These are phyloP conservation scores for Antheraea pernyi DNA, from an alignment of 1,140 invertebrate species.

Conservation along the genomic window DNA sequence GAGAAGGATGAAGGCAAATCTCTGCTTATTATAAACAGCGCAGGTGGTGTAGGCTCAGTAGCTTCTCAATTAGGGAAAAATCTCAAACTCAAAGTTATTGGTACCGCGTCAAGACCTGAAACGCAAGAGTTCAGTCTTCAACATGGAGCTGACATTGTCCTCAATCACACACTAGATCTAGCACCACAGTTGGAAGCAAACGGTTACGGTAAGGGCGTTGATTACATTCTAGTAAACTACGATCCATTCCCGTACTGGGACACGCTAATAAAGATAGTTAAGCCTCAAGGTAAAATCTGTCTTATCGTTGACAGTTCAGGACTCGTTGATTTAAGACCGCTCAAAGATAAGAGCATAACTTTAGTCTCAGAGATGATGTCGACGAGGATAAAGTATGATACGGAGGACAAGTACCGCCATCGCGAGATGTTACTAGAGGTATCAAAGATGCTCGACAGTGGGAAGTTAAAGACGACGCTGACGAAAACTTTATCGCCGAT, in stretches of 20 bases:
- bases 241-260: constrained; percentile 69
- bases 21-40: constrained; percentile 64
- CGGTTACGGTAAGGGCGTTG: constrained; percentile 49
- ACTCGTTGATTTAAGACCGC: constrained; percentile 48
- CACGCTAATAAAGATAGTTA: constrained; percentile 56
- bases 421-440: constrained; percentile 55
- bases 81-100: constrained; percentile 59
- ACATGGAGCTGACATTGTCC: constrained; percentile 51
- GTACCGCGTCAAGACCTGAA: constrained; percentile 60
- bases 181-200: constrained; percentile 48
- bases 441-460: constrained; percentile 57
- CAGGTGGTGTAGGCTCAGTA: constrained; percentile 64
- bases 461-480: constrained; percentile 50
- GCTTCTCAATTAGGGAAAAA: constrained; percentile 58
- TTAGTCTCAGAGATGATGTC: constrained; percentile 64
- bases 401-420: constrained; percentile 53
- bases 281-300: constrained; percentile 66
- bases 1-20: constrained; percentile 63
- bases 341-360: constrained; percentile 68
- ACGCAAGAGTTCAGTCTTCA: constrained; percentile 45
- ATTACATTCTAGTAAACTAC: constrained; percentile 65
- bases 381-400: constrained; percentile 62
- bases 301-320: constrained; percentile 61
- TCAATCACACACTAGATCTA: constrained; percentile 59
- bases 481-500: constrained; percentile 56